Evolutionary conservation across 2,888 invertebrate genomes (phyloP).

Genomic region (Sarcophaga carnaria): DNA sequence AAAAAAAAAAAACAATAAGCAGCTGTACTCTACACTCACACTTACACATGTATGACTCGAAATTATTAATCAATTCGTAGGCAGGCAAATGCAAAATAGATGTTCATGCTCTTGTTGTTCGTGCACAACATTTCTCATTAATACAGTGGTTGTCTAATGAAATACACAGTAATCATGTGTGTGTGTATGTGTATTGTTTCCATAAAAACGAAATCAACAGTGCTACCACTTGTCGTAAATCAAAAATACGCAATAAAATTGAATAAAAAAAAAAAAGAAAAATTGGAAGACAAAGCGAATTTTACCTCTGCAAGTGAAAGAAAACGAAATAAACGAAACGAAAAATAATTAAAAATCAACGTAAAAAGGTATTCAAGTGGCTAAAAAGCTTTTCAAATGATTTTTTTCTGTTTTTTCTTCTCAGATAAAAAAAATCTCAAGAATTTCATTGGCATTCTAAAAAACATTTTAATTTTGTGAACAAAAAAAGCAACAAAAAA

Average conservation of each 20-base stretch:
- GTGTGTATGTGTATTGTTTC: conserved; percentile 1
- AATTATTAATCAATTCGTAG: conserved; percentile 58
- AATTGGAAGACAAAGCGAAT: conserved; percentile 21
- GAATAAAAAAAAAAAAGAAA: conserved; percentile 33
- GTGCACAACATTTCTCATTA: neutral
- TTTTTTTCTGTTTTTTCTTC: neutral
- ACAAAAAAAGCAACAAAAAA: neutral
- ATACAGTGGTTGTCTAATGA: conserved; percentile 43
- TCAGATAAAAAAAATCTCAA: neutral
- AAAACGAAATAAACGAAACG: neutral
- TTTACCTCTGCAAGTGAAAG: neutral
- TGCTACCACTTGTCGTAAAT: conserved; percentile 55
- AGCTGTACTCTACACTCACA: conserved; percentile 50
- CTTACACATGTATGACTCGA: neutral
- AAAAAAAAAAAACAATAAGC: conserved; percentile 53
- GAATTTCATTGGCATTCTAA: neutral
- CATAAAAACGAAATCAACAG: conserved; percentile 21
- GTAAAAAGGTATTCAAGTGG: neutral
- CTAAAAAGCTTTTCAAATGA: neutral
- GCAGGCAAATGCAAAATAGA: conserved; percentile 63
- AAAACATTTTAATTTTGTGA: neutral
- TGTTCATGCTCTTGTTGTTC: conserved; percentile 23
- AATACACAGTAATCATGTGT: neutral
- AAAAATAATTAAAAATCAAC: neutral
- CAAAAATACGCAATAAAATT: conserved; percentile 28